Evolutionary conservation across 2,113 vertebrate species (phyloP), one percentile per base, ranked within the genome.

Genomic region (Cheilinus undulatus): DNA sequence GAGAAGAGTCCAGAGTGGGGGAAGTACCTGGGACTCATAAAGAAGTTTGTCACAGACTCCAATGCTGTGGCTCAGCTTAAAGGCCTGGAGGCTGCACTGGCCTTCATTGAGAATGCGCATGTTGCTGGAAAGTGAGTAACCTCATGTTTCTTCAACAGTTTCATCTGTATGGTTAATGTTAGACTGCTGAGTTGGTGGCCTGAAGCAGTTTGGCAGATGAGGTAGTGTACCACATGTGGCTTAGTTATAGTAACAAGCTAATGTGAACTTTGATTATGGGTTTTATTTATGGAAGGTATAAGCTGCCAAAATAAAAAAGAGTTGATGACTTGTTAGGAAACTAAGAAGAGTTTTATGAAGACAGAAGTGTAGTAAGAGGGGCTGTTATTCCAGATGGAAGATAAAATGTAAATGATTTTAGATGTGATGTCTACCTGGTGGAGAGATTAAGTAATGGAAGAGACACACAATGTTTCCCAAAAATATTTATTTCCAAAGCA

Each of bases 1-100:
- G 97, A 98, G 85, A 99, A 99, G 91, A 99, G 95, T 82, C 95
- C 97, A 1, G 98, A 99, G 87, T 99, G 97, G 97, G 95, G 95
- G 50, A 99, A 97, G 83, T 99, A 95, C 81, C 94, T 99, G 80
- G 97, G 97, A 38, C 89, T 98, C 68, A 93, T 99, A 34, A 99
- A 97, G 91, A 99, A 95, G 86, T 97, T 99, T 93, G 98, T 99
- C 69, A 98, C 96, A 0, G 98, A 99, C 38, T 98, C 97, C 13
- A 99, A 99, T 80, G 97, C 96, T 4, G 95, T 99, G 73, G 97
- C 96, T 92, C 98, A 99, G 61, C 91, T 99, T 45, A 99, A 99
- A 92, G 98, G 98, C 80, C 89, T 99, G 73, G 98, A 99, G 92
- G 97, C 97, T 50, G 96, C 96, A 0, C 92, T 99, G 43, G 94